Base-by-base conservation (phyloP, 2,797 vertebrate species). In the Podargus strigoides region DNA sequence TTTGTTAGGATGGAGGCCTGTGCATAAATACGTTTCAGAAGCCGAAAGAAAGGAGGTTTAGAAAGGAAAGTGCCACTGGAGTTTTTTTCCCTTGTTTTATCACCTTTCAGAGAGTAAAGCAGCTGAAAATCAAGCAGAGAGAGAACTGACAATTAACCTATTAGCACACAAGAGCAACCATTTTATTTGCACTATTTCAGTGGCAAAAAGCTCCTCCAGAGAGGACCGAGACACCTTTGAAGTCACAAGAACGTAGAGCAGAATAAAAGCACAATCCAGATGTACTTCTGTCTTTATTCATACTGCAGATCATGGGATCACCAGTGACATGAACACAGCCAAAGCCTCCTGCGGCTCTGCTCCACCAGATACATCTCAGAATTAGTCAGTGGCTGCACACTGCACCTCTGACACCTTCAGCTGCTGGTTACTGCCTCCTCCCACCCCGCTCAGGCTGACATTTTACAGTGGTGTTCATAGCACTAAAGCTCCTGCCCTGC, bases 1-100 rank as follows among this genome's bases (percentile, higher is more conserved):
- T 96, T 81, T 94, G 74, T 94, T 85, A 78, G 56, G 41, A 39
- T 22, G 64, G 63, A 77, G 60, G 79, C 72, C 87, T 64, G 88
- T 42, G 85, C 94, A 96, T 82, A 94, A 96, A 95, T 83, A 86
- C 27, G 4, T 78, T 76, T 70, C 83, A 76, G 80, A 87, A 81
- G 49, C 30, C 60, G 9, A 27, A 10, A 85, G 85, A 94, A 96
- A 94, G 78, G 55, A 92, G 68, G 41, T 60, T 85, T 59, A 72
- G 86, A 94, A 90, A 87, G 58, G 26, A 95, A 95, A 96, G 91
- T 41, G 76, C 41, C 69, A 41, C 56, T 36, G 56, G 18, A 92
- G 23, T 55, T 68, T 70, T 94, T 87, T 53, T 47, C 27, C 69
- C 74, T 89, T 74, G 74, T 79, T 94, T 91, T 86, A 41, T 79